Evolutionary conservation across 2,113 vertebrate species (phyloP), one percentile per base, ranked within the genome.

Genomic region (Clinocottus analis): DNA sequence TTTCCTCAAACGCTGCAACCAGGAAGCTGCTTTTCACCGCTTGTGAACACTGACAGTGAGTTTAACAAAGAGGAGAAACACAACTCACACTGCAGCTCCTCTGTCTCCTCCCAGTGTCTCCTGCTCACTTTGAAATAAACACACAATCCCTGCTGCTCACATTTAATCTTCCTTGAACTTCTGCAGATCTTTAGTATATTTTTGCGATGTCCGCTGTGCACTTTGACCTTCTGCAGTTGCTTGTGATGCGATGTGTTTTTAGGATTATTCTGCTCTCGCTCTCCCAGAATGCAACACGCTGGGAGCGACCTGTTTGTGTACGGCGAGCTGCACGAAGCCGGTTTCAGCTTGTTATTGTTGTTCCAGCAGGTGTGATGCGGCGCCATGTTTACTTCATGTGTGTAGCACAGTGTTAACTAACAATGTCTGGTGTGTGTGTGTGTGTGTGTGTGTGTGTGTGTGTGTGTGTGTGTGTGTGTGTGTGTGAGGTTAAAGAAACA

Each of bases 301-400:
- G 49, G 7, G 19, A 31, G 1, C 17, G 25, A 56, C 37, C 62
- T 66, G 37, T 61, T 47, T 71, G 59, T 71, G 58, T 6, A 23
- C 25, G 63, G 23, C 5, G 1, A 66, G 33, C 12, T 35, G 25
- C 55, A 45, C 12, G 41, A 29, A 69, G 71, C 33, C 43, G 2
- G 6, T 41, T 58, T 47, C 17, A 49, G 33, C 56, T 72, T 76
- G 63, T 69, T 81, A 65, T 71, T 87, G 65, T 79, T 85, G 43
- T 75, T 79, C 29, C 63, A 80, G 55, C 56, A 71, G 65, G 17
- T 31, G 75, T 77, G 55, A 80, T 74, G 75, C 58, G 72, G 56
- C 41, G 31, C 64, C 39, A 35, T 86, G 79, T 88, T 85, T 68
- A 75, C 80, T 84, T 67, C 68, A 49, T 47, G 64, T 51, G 59